Base-by-base conservation (phyloP, 37 sponge, comb jelly and placozoan species). In the Mnemiopsis leidyi region DNA sequence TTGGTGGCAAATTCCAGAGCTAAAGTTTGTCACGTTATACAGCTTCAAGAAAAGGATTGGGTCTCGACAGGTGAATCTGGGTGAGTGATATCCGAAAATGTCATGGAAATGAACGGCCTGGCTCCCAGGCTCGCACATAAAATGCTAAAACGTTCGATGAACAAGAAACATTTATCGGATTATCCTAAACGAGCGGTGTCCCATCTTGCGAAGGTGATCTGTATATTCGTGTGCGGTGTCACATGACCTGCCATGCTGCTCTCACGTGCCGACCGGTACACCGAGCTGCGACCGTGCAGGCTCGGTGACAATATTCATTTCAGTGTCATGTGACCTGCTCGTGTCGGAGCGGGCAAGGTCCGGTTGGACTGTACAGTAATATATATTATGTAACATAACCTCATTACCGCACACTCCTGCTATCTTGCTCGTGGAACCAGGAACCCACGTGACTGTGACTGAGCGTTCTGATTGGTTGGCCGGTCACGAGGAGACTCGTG, bases 161-260 rank as follows among this genome's bases (percentile, higher is more conserved):
- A 77, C 79, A 77, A 77, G 79, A 77, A 77, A 77, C 79, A 77
- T 77, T 34, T 77, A 77, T 77, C 79, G 32, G 79, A 77, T 77
- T 77, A 77, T 77, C 79, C n/a, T 77, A 28, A 77, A 77, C 32
- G 79, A 77, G 32, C 79, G 79, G 79, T 77, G 79, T 77, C 36
- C 79, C 79, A 77, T 77, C 79, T 77, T 77, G 26, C 32, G 79
- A 77, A 69, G 79, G 36, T 77, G 79, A 77, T 77, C 79, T 77
- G 79, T 77, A 31, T 28, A 32, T 26, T 77, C 79, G 32, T 32
- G 73, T 69, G 73, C 29, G 28, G 29, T 25, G 28, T 25, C 73
- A 69, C 73, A 25, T 5, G 73, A 20, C 13, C 13, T 48, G 61
- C 13, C 61, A 48, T 13, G 61, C 13, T 48, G 13, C 61, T 48